Evolutionary conservation across 2,888 invertebrate genomes (phyloP).

Genomic region (Microplitis manilae): DNA sequence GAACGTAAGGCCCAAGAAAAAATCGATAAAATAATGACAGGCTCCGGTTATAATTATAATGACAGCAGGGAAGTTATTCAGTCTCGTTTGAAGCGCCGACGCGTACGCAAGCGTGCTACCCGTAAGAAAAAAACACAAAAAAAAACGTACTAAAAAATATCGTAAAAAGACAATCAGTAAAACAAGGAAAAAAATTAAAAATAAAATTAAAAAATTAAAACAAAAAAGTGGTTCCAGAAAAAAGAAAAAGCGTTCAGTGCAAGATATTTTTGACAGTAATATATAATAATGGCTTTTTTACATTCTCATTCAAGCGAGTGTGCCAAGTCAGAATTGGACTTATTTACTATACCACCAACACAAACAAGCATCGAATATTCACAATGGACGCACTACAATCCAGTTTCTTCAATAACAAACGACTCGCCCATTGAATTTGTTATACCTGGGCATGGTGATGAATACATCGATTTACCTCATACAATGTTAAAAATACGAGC

Average conservation of each 20-base stretch:
- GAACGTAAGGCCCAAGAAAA: not conserved
- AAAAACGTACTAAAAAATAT: no score
- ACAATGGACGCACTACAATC: conserved; percentile 51
- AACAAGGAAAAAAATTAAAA: no score
- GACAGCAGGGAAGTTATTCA: not conserved
- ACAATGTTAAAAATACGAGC: conserved; percentile 40
- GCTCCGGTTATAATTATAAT: not conserved
- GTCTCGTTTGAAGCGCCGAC: not conserved
- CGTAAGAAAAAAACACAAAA: no score
- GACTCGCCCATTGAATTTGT: conserved; percentile 51
- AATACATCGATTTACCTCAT: conserved; percentile 52
- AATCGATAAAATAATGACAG: not conserved
- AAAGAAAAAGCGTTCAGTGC: no score
- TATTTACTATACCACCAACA: conserved; percentile 28
- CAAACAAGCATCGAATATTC: conserved; percentile 36
- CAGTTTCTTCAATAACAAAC: conserved; percentile 39
- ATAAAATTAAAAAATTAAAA: no score
- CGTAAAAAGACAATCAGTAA: no score
- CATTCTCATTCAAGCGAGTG: conserved; percentile 22
- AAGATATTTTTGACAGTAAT: no score
- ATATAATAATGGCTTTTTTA: no score
- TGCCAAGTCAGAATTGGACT: conserved; percentile 23
- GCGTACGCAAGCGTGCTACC: not conserved
- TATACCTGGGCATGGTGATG: conserved; percentile 51
- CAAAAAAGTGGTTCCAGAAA: no score